Evolutionary conservation across 2,113 vertebrate genomes (phyloP).

Genomic region (Caranx melampygus): DNA sequence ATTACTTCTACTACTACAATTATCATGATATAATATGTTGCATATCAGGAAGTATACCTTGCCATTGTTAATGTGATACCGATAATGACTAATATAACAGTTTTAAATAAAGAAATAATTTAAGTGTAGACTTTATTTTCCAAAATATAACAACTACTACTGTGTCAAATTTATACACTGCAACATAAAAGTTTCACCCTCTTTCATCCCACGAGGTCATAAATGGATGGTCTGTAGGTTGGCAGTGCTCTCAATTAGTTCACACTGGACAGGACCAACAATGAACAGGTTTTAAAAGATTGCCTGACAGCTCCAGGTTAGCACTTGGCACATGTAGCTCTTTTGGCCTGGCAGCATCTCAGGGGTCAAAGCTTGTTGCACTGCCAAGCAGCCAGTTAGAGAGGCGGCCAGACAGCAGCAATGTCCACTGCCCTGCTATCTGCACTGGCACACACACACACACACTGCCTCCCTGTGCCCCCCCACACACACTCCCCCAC

Average conservation of each 20-base stretch:
- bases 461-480: slow-evolving; percentile 16
- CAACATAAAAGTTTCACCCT: not conserved
- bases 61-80: not conserved
- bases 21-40: not conserved
- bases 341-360: slow-evolving; percentile 51
- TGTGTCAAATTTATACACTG: not conserved
- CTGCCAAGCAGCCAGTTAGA: slow-evolving; percentile 57
- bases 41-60: no score
- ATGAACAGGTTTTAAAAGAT: slow-evolving; percentile 21
- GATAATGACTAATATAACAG: not conserved
- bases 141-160: not conserved
- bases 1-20: no score
- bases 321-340: slow-evolving; percentile 38
- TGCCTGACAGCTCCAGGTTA: slow-evolving; percentile 50
- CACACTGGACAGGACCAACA: slow-evolving; percentile 15
- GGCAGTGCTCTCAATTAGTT: slow-evolving; percentile 14
- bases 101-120: not conserved
- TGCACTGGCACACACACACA: slow-evolving; percentile 48
- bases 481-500: slow-evolving; percentile 1
- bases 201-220: slow-evolving; percentile 2
- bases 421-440: slow-evolving; percentile 62
- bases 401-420: slow-evolving; percentile 48
- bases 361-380: slow-evolving; percentile 59
- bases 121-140: not conserved
- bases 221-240: slow-evolving; percentile 4